phyloP scores from a whole-genome alignment of 2,888 invertebrate species.

The Heliconius hortense region DNA sequence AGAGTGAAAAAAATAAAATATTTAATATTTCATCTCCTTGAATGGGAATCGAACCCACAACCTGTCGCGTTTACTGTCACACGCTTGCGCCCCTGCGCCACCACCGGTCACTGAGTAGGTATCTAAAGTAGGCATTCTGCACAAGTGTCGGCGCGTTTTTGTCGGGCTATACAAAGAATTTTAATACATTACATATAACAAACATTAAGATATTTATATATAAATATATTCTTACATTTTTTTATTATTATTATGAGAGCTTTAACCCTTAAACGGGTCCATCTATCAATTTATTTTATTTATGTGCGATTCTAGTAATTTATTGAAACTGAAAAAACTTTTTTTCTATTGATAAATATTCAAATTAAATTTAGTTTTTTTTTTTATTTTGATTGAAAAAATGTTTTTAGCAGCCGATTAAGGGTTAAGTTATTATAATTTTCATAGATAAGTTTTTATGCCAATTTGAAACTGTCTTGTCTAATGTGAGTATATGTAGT shows the following conservation, averaged over 20 bases:
- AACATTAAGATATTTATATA: neutral
- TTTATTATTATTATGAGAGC: neutral
- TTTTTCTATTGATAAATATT: too few relatives aligned
- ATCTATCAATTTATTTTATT: neutral
- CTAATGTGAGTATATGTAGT: slow-evolving; percentile 1
- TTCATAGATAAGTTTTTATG: neutral
- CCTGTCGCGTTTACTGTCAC: too few relatives aligned
- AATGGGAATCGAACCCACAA: too few relatives aligned
- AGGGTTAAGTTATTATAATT: neutral
- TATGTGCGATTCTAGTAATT: too few relatives aligned
- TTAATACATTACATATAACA: neutral
- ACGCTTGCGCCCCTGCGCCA: too few relatives aligned
- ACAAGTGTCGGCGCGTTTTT: too few relatives aligned
- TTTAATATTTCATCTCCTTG: too few relatives aligned
- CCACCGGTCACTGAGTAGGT: too few relatives aligned
- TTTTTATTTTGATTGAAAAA: too few relatives aligned
- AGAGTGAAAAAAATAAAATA: too few relatives aligned
- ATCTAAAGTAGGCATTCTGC: too few relatives aligned
- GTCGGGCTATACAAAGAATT: neutral
- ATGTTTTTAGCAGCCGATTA: neutral
- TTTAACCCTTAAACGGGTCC: neutral
- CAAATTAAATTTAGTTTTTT: neutral
- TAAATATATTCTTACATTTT: neutral
- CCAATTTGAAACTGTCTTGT: slow-evolving; percentile 12
- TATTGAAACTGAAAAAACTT: too few relatives aligned